These are phyloP conservation scores for Turnix velox DNA, from an alignment of 2,113 vertebrate species.

Conservation along the genomic window DNA sequence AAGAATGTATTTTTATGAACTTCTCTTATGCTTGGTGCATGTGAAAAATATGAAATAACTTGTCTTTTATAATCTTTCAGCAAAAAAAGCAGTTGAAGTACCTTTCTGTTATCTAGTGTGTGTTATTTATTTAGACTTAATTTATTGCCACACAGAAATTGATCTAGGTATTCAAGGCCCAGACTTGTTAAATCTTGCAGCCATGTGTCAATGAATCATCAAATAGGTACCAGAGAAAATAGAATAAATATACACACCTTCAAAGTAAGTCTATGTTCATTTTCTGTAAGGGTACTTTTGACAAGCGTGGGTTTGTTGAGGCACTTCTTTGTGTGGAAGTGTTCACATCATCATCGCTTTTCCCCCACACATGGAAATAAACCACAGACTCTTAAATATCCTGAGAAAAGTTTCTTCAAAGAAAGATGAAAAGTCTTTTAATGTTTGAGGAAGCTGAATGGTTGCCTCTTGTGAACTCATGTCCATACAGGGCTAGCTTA, in stretches of 20 bases:
- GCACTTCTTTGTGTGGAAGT: slow-evolving; percentile 41
- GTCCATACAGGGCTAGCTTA: slow-evolving; percentile 8
- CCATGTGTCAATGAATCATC: background rate
- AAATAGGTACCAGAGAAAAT: background rate
- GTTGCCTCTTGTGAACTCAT: slow-evolving; percentile 54
- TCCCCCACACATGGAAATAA: slow-evolving; percentile 39
- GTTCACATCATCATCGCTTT: background rate
- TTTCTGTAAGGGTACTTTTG: slow-evolving; percentile 19
- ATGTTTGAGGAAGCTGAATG: slow-evolving; percentile 37
- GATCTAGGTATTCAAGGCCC: background rate
- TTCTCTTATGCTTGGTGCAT: background rate
- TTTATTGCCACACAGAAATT: background rate
- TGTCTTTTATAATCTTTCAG: background rate
- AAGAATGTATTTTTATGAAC: background rate
- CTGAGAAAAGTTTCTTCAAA: slow-evolving; percentile 63
- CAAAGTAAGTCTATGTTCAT: background rate
- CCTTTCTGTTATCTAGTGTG: background rate
- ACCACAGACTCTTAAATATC: slow-evolving; percentile 55
- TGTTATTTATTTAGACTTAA: no score
- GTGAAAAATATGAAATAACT: background rate
- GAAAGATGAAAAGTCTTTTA: slow-evolving; percentile 59
- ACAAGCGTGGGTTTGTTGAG: slow-evolving; percentile 8
- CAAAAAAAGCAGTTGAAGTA: background rate
- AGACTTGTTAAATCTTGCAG: background rate
- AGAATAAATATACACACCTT: background rate